A percentile compares a stretch with the other conserved stretches of the same genome.
Evolutionary conservation across 2,888 invertebrate genomes (phyloP).

Genomic region (Cybosia mesomella): DNA sequence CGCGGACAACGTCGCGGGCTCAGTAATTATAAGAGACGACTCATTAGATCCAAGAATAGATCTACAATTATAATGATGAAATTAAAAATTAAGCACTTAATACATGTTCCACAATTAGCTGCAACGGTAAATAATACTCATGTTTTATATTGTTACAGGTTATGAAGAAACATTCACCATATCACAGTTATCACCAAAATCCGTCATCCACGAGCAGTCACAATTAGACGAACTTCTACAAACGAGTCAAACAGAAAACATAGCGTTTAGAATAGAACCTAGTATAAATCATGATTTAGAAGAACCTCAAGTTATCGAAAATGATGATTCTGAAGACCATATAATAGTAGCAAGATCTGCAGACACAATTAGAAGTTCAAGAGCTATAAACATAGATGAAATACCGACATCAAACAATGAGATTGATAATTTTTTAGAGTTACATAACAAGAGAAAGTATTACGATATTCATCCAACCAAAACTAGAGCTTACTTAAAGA

Average conservation of each 20-base stretch:
- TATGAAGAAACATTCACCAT: constrained; percentile 87
- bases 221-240: constrained; percentile 64
- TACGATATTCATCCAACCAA: constrained; percentile 87
- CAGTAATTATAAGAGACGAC: too few species aligned
- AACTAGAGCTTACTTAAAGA: constrained; percentile 71
- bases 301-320: constrained; percentile 48
- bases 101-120: too few species aligned
- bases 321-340: constrained; percentile 70
- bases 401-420: constrained; percentile 85
- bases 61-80: too few species aligned
- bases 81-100: too few species aligned
- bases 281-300: constrained; percentile 66
- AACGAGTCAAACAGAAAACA: constrained; percentile 70
- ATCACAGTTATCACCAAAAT: constrained; percentile 91
- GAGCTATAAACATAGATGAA: constrained; percentile 86
- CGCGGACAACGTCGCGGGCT: too few species aligned
- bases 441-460: constrained; percentile 80
- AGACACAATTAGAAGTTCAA: constrained; percentile 79
- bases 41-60: too few species aligned
- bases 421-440: constrained; percentile 87
- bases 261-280: constrained; percentile 78
- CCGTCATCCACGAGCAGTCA: constrained; percentile 68
- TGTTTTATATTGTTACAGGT: constrained; percentile 73
- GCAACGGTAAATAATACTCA: background rate
- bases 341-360: constrained; percentile 85